Conservation (phyloP, 2,797 vertebrate genomes). For the Premnoplex brunnescens region DNA sequence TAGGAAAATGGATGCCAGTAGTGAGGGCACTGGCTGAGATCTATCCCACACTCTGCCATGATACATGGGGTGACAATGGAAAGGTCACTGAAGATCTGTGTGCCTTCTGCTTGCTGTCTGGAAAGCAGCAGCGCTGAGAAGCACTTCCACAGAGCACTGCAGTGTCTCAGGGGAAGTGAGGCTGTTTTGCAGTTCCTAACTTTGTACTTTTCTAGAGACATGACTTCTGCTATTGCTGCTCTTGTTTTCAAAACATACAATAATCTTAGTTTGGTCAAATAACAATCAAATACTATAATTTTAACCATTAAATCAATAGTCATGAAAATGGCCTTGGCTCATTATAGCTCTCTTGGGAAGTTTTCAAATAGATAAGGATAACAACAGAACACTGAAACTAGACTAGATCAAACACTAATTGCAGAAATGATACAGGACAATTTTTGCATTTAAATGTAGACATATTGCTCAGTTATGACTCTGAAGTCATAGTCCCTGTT, state of each 20-base stretch:
- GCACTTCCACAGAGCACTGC: accelerated
- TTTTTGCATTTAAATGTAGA: neutral
- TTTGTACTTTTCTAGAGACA: neutral
- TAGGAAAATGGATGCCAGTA: accelerated
- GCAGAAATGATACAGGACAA: neutral
- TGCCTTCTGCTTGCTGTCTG: neutral
- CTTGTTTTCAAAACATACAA: constrained; percentile 26
- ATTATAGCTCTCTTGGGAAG: constrained; percentile 29
- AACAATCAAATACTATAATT: constrained; percentile 61
- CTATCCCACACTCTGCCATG: neutral
- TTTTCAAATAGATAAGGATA: constrained; percentile 35
- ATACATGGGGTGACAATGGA: neutral
- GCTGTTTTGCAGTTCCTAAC: neutral
- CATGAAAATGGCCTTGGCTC: constrained; percentile 22
- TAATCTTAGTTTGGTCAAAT: constrained; percentile 36
- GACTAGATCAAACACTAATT: constrained; percentile 34
- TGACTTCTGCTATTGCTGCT: neutral
- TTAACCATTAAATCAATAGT: constrained; percentile 55
- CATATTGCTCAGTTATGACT: neutral
- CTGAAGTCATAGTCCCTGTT: neutral
- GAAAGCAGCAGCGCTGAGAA: neutral
- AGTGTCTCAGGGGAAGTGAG: neutral
- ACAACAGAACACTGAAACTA: neutral
- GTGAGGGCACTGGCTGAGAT: neutral
- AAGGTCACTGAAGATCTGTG: neutral